Percentiles rank a stretch among this genome's conserved stretches.
phyloP scores from a whole-genome alignment of 1,140 invertebrate genomes.

The Zaprionus taronus region DNA sequence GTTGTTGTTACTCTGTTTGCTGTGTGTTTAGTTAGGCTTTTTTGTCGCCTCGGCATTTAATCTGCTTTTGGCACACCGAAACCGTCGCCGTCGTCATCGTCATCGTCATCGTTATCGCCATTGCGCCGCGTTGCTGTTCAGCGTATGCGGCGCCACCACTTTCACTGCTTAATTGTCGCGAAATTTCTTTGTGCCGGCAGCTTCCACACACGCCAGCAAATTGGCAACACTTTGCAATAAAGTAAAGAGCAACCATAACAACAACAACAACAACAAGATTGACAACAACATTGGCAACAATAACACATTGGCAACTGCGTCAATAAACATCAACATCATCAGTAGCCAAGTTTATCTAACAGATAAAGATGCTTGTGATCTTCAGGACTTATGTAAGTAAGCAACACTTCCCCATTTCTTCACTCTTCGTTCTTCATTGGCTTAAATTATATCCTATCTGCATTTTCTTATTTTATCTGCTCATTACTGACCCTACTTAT shows the following conservation, averaged over 20 bases:
- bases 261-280: background rate
- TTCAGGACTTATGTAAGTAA: background rate
- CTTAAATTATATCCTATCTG: too few species aligned
- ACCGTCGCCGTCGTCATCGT: background rate
- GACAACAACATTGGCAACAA: background rate
- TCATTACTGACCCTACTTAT: too few species aligned
- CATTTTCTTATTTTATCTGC: too few species aligned
- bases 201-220: constrained; percentile 9
- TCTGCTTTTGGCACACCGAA: constrained; percentile 44
- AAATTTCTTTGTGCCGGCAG: constrained; percentile 60
- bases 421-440: background rate
- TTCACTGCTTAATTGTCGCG: constrained; percentile 78
- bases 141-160: constrained; percentile 40
- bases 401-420: background rate
- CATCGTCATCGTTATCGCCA: background rate
- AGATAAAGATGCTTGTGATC: background rate
- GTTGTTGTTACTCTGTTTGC: background rate
- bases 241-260: constrained; percentile 4
- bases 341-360: background rate
- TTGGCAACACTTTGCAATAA: constrained; percentile 17
- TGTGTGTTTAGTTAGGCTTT: constrained; percentile 23
- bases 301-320: background rate
- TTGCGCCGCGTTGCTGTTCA: background rate
- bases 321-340: background rate
- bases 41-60: constrained; percentile 31